Conservation (phyloP, 2,797 vertebrate genomes). For the Coilia nasus region DNA sequence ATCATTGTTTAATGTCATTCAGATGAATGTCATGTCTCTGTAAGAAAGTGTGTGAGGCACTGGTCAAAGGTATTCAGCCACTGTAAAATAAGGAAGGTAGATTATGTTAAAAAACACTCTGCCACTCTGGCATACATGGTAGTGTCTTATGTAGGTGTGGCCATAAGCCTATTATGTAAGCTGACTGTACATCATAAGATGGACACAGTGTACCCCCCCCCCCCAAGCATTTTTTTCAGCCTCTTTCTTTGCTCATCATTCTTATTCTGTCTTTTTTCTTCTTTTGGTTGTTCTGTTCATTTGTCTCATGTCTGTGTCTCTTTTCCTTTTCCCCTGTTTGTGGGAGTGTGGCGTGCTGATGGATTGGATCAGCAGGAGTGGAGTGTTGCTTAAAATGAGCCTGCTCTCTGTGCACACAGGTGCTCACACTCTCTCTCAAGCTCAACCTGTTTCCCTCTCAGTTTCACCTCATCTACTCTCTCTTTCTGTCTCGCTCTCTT, state of each 20-base stretch:
- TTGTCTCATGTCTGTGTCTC: neutral
- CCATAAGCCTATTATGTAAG: neutral
- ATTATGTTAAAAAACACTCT: too few species aligned
- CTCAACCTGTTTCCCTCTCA: too few species aligned
- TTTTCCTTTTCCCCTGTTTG: neutral
- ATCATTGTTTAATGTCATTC: too few species aligned
- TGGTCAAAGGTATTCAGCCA: too few species aligned
- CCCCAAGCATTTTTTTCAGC: neutral
- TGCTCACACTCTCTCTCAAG: too few species aligned
- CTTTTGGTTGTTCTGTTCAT: neutral
- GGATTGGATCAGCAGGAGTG: neutral
- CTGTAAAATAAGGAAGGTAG: too few species aligned
- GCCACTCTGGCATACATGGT: neutral
- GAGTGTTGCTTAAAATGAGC: neutral
- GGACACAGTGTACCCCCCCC: neutral
- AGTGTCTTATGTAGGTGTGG: neutral
- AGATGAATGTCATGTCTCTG: conserved; percentile 14
- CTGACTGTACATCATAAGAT: neutral
- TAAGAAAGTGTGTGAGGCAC: too few species aligned
- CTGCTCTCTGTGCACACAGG: neutral
- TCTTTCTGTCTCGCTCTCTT: too few species aligned
- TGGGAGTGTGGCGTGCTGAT: neutral
- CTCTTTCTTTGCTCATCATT: neutral
- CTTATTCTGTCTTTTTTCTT: neutral
- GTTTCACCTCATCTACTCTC: too few species aligned